Evolutionary conservation across 2,888 invertebrate species (phyloP), one percentile per base, ranked within the genome.

Genomic region (Agriopis leucophaearia): DNA sequence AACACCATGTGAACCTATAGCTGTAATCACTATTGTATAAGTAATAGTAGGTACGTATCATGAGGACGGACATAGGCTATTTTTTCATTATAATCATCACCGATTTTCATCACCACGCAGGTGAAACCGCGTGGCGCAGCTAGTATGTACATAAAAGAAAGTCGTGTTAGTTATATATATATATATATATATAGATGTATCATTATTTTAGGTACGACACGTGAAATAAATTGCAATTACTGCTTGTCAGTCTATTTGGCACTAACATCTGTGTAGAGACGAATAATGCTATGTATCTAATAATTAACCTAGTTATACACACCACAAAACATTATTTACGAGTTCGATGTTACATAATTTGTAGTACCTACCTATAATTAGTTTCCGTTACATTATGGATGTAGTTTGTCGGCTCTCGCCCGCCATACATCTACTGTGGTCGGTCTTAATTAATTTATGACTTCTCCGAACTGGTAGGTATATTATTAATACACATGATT

Each of bases 371-470:
- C 3, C 27, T 0, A 45, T 48, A 44, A 64, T 64, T 64, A 57
- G 50, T 50, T 57, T 40, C 57, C 27, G 64, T 15, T 55, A 63
- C 54, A 56, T 35, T 51, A 57, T 57, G 57, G 56, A 64, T 44
- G 57, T 36, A 27, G 57, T 50, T 56, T 36, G 42, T 42, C 12
- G 8, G 8, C 16, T 36, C 36, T 12, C 8, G 40, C 38, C 15
- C 10, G 9, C 50, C 35, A 57, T 64, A 57, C 57, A 64, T 64
- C 64, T 64, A 36, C 16, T 44, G 57, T 35, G 48, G 57, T 51
- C 10, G n/a, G 35, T 42, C 36, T 50, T 64, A 51, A 64, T 64
- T 58, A 58, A 58, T 64, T 64, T 58, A 64, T 64, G 44, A 58
- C 15, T 50, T 56, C 27, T 42, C 35, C 40, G 0, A 8, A 40